A percentile compares a stretch with the other conserved stretches of the same genome.
phyloP scores from a whole-genome alignment of 2,888 invertebrate species.

The Eupithecia abbreviata region DNA sequence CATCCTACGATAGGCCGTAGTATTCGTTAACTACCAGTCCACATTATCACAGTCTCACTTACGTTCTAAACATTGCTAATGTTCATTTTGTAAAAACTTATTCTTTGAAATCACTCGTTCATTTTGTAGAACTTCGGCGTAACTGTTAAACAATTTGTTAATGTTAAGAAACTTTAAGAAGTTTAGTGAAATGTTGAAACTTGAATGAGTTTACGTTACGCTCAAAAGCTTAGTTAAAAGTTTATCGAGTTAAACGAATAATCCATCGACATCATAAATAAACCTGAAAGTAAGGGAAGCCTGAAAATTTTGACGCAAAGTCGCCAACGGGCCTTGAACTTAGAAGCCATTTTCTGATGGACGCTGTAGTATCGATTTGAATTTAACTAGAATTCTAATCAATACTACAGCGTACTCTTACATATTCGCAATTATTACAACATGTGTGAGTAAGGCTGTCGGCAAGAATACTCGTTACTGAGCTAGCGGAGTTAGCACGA shows the following conservation, averaged over 20 bases:
- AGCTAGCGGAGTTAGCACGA: conserved; percentile 50
- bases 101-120: conserved; percentile 42
- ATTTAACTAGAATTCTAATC: conserved; percentile 46
- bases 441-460: conserved; percentile 50
- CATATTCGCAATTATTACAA: conserved; percentile 58
- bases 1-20: conserved; percentile 73
- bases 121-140: conserved; percentile 27
- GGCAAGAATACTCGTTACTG: conserved; percentile 42
- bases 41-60: conserved; percentile 59
- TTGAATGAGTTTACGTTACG: conserved; percentile 8
- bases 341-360: conserved; percentile 23
- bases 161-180: conserved; percentile 30
- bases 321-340: conserved; percentile 4
- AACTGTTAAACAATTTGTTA: conserved; percentile 39
- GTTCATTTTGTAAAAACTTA: conserved; percentile 30
- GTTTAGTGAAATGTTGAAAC: conserved; percentile 21
- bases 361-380: not conserved
- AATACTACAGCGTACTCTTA: conserved; percentile 50
- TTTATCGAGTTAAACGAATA: conserved; percentile 41
- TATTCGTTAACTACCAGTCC: conserved; percentile 60
- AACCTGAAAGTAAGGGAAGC: conserved; percentile 40
- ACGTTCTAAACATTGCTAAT: conserved; percentile 58
- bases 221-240: conserved; percentile 48
- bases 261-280: conserved; percentile 43
- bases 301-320: conserved; percentile 22